Base-by-base conservation (phyloP, 2,113 vertebrate species). In the Glareola pratincola region DNA sequence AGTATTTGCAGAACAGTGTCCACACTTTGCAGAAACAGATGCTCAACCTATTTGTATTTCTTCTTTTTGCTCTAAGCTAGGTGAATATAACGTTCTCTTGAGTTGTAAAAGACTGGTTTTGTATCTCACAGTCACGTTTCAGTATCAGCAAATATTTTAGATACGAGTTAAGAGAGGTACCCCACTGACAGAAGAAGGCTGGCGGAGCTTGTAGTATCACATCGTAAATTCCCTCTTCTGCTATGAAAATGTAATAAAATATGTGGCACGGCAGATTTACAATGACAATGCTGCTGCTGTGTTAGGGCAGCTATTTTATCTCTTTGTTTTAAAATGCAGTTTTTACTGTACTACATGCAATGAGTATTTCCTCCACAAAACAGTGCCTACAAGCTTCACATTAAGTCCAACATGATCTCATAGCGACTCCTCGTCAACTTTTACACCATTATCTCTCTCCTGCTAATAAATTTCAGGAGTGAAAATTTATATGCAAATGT, bases 71-170 rank as follows among this genome's bases (percentile, higher is more conserved):
- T 76, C 63, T 51, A 45, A 88, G 68, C 30, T 78, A 26, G 88
- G 81, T 54, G 87, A 85, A 56, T 96, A 39, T 63, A 92, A 96
- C 51, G 85, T 93, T 82, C 87, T 91, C 74, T n/a, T 34, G n/a
- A 94, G 63, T 47, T 92, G 84, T 62, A 86, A 92, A 92, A 94
- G 63, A 4, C 63, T 85, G 75, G 8, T 76, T 88, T 82, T 90
- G 69, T 95, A 48, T 85, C 94, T 95, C 84, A 72, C 76, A 90
- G 90, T 88, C 91, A 81, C 41, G 54, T 97, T 94, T 90, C 92
- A 86, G 92, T 92, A 93, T 96, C 96, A 94, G 97, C 91, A 96
- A 96, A 97, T 97, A 97, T 95, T 96, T 97, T 90, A 96, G 90
- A 85, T 90, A 66, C 78, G 91, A 98, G 87, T 96, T 88, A 97